A percentile compares a stretch with the other conserved stretches of the same genome.
Evolutionary conservation across 2,113 vertebrate species (phyloP).

Genomic region (Parus major): DNA sequence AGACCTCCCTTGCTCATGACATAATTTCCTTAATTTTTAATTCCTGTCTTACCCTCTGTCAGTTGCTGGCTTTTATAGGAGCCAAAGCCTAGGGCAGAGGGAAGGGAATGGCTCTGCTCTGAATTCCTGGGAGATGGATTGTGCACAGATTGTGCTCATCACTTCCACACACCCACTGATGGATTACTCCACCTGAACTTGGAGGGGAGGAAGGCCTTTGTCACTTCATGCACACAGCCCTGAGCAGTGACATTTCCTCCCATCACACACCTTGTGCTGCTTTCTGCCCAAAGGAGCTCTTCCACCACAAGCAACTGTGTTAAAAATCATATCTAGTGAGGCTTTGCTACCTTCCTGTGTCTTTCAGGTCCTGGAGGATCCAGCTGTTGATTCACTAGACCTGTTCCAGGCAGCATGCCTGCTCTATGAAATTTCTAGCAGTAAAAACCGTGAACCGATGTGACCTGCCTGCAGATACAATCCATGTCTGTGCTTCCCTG

Average conservation of each 20-base stretch:
- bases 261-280: rapidly evolving
- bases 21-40: background rate
- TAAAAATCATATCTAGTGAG: background rate
- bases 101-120: background rate
- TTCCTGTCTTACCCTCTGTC: background rate
- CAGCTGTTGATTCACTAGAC: background rate
- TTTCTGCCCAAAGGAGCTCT: background rate
- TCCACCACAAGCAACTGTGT: rapidly evolving
- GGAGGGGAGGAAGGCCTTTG: background rate
- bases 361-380: constrained; percentile 32
- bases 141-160: background rate
- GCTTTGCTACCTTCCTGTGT: background rate
- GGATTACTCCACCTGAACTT: background rate
- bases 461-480: background rate
- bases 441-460: background rate
- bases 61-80: background rate
- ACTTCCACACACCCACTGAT: background rate
- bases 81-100: background rate
- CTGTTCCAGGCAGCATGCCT: background rate
- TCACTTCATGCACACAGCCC: background rate
- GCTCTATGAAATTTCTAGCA: constrained; percentile 6
- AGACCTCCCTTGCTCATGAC: background rate
- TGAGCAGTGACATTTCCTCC: background rate
- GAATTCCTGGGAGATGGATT: background rate
- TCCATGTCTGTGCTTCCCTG: background rate